Evolutionary conservation across 2,888 invertebrate species (phyloP), one percentile per base, ranked within the genome.

Genomic region (Sabellastarte sp.): DNA sequence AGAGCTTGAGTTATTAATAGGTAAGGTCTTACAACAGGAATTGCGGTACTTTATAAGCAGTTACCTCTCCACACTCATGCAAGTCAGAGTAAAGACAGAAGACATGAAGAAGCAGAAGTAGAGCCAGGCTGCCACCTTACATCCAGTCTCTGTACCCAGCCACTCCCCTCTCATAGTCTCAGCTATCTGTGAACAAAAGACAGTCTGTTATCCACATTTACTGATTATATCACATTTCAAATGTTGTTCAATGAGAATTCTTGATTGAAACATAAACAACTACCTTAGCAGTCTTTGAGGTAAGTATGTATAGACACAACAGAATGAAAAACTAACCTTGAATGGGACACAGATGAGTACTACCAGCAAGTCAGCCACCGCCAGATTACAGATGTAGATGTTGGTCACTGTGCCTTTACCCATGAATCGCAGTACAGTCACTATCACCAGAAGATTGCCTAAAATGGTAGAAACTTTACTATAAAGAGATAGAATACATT

Each of bases 301-400:
- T n/a, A n/a, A n/a, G n/a, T n/a, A n/a, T n/a, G n/a, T n/a, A n/a
- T n/a, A n/a, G n/a, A n/a, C n/a, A n/a, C n/a, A n/a, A n/a, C n/a
- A n/a, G n/a, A n/a, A n/a, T n/a, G n/a, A n/a, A n/a, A n/a, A n/a
- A 41, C 41, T 41, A 41, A 41, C 41, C 41, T 41, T 41, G 41
- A 41, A 41, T 41, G 41, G 41, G 10, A 41, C 20, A 41, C 41
- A 41, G 10, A 41, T 41, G 41, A 41, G 41, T 10, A 41, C 20
- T 15, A 41, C 41, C 20, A 41, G 20, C 10, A 41, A 20, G 41
- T 41, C 41, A 20, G 41, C 41, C 10, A 41, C 20, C 10, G 41
- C 41, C 41, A 41, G 41, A 41, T 41, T 41, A 20, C 10, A 10
- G 10, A 41, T 41, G 41, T 41, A 41, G 10, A 41, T 41, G 41